A percentile compares a stretch with the other conserved stretches of the same genome.
These are phyloP conservation scores for Decapterus maruadsi DNA, from an alignment of 2,797 vertebrate species.

Conservation along the genomic window DNA sequence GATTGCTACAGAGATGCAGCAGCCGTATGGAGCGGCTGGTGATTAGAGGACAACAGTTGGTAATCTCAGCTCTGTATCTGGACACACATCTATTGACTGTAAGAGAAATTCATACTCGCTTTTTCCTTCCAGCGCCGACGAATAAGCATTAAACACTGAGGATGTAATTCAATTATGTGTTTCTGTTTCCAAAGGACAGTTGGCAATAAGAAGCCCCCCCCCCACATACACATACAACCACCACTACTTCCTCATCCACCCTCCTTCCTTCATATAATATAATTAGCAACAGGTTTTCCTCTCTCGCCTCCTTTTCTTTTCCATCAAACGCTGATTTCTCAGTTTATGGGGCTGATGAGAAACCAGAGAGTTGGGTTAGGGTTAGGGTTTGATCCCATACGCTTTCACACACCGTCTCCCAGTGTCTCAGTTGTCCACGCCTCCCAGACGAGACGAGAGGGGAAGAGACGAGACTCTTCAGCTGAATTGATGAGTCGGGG, in stretches of 20 bases:
- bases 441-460: slow-evolving; percentile 39
- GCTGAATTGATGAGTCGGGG: slow-evolving; percentile 67
- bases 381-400: background rate
- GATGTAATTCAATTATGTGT: slow-evolving; percentile 73
- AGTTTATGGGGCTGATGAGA: slow-evolving; percentile 12
- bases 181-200: slow-evolving; percentile 71
- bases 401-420: slow-evolving; percentile 44
- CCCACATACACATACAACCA: slow-evolving; percentile 13
- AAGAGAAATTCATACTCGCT: slow-evolving; percentile 55
- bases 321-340: slow-evolving; percentile 44
- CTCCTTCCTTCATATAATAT: slow-evolving; percentile 56
- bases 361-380: too few species aligned
- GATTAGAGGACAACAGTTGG: slow-evolving; percentile 69
- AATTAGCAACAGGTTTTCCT: slow-evolving; percentile 76
- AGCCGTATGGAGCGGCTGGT: slow-evolving; percentile 38
- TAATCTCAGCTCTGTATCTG: slow-evolving; percentile 69
- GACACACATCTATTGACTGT: slow-evolving; percentile 60
- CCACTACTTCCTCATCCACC: too few species aligned
- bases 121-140: slow-evolving; percentile 56
- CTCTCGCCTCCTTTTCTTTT: slow-evolving; percentile 18
- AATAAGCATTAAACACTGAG: slow-evolving; percentile 62
- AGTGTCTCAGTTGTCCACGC: slow-evolving; percentile 42
- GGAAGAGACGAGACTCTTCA: slow-evolving; percentile 31
- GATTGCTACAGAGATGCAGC: slow-evolving; percentile 47
- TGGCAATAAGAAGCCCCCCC: slow-evolving; percentile 53